A percentile compares a stretch with the other conserved stretches of the same genome.
phyloP scores from a whole-genome alignment of 23 tunicate species.

The Phallusia fumigata region DNA sequence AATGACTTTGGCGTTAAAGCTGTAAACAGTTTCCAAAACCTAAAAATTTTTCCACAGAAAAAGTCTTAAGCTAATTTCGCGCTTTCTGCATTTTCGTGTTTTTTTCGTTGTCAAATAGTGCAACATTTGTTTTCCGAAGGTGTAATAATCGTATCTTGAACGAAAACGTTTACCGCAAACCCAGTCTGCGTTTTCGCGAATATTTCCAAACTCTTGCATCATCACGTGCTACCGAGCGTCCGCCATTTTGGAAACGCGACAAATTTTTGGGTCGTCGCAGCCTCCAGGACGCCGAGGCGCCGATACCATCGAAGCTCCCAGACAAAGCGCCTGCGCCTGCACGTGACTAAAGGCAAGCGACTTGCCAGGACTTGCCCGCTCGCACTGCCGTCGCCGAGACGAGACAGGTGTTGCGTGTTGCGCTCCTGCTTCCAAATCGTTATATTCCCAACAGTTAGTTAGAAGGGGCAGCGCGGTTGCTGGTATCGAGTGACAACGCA shows the following conservation, averaged over 20 bases:
- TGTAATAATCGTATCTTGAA: too few species aligned
- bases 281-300: too few species aligned
- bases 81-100: too few species aligned
- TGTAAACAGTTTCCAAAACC: too few species aligned
- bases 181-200: too few species aligned
- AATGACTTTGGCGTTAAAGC: too few species aligned
- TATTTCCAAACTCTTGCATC: background rate
- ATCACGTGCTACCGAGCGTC: background rate
- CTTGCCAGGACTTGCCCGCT: constrained; percentile 11
- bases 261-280: background rate
- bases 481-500: background rate
- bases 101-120: too few species aligned
- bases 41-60: too few species aligned
- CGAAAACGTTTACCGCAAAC: too few species aligned
- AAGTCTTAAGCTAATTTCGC: too few species aligned
- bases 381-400: background rate
- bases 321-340: background rate
- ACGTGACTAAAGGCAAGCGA: background rate
- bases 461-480: background rate
- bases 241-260: constrained; percentile 12
- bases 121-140: too few species aligned
- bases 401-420: background rate
- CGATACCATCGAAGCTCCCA: background rate
- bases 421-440: too few species aligned
- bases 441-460: constrained; percentile 4